Base-by-base conservation (phyloP, 2,888 invertebrate genomes). In the Tricholauxania praeusta region DNA sequence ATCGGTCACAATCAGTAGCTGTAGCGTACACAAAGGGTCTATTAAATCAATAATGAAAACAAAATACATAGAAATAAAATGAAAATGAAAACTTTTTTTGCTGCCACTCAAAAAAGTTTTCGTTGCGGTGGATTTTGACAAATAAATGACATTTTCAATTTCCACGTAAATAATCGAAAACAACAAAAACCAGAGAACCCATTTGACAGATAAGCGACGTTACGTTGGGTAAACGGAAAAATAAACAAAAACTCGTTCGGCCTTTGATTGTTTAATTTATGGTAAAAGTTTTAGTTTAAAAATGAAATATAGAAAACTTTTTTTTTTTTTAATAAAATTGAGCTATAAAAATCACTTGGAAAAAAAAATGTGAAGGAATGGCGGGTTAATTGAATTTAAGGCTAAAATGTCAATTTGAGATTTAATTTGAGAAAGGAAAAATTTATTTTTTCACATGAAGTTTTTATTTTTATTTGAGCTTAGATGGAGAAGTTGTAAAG, bases 81-180 rank as follows among this genome's bases (percentile, higher is more conserved):
- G 51, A 22, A 64, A 64, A 14, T 64, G 19, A 6, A 49, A 5
- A 14, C 39, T 39, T 39, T 39, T 39, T 51, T 52, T 52, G 51
- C 51, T 49, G 17, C 28, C 39, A 10, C 39, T 39, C 39, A 10
- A 39, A 39, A 39, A 39, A 39, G 39, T 39, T 49, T 63, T 17
- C 17, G 28, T 63, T 22, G 22, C 32, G 28, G 19, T 49, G 64
- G 51, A 51, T 48, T 64, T 64, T 64, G 64, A 64, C 64, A 64
- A 64, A 51, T 64, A 51, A 51, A 15, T 49, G 51, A 64, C 64
- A 49, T 49, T 62, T 62, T 62, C 47, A 62, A 49, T 51, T 51
- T 49, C 15, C 49, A 49, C 64, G 49, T 64, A 15, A 22, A 51
- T n/a, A 39, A 17, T 12, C 32, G 47, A 49, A 51, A 49, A 64